Base-by-base conservation (phyloP, 2,113 vertebrate species). In the Saguinus imperator region DNA sequence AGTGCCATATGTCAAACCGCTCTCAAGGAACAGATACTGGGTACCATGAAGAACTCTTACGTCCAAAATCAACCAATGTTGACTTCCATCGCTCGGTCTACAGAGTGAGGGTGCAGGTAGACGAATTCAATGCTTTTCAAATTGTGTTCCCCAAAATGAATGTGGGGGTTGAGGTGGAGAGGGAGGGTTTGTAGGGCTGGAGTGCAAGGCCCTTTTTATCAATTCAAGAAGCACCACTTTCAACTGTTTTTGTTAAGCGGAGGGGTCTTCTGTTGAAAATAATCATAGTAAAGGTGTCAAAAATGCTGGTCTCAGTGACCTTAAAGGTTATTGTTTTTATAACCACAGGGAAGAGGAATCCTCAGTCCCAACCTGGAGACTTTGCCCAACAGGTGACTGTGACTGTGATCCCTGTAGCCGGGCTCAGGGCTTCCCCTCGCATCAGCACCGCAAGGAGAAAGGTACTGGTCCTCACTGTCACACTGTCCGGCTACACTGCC, bases 381-480 rank as follows among this genome's bases (percentile, higher is more conserved):
- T 23, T 25, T 0, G 0, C 9, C 32, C 14, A 14, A n/a, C 73
- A 64, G 35, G 45, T 20, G 14, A 40, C 37, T 50, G 8, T 68
- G 66, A 35, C 66, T 68, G 18, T 10, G 4, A 23, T 8, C 45
- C 82, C 17, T 0, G 17, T 1, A 48, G 48, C 16, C 17, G 37
- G 68, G 14, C 17, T 27, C 1, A 0, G 9, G 32, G 55, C 43
- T 27, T 55, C 9, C 35, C 50, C 21, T 37, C 13, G 5, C 25
- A 8, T 80, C 27, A 55, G 40, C 5, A 27, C 3, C 3, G 10
- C 9, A 1, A 40, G 13, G 11, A 76, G 21, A 45, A 72, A 61
- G 17, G 8, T 11, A 0, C 18, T 66, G 9, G 6, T 48, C 52
- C 8, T 4, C 16, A 45, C 40, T 5, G 1, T 27, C 23, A 35